phyloP scores from a whole-genome alignment of 2,113 vertebrate genomes.

The Ageneiosus marmoratus region DNA sequence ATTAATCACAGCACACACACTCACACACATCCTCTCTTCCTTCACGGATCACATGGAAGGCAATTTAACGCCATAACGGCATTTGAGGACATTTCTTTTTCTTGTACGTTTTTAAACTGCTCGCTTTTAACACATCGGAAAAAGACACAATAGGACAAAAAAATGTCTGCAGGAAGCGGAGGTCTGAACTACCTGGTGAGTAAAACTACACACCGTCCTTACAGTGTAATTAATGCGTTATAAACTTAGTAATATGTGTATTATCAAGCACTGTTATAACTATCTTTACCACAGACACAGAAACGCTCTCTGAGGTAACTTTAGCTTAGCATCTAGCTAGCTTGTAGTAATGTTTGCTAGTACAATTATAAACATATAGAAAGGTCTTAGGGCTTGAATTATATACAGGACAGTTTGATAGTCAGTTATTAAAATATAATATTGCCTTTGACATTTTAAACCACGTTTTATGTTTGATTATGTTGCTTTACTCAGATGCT shows the following conservation, averaged over 20 bases:
- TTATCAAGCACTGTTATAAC: background rate
- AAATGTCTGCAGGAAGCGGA: slow-evolving; percentile 86
- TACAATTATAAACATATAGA: background rate
- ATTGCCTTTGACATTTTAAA: too few species aligned
- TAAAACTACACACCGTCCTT: slow-evolving; percentile 29
- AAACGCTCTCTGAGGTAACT: slow-evolving; percentile 2
- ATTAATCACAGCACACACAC: background rate
- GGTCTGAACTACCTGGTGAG: slow-evolving; percentile 83
- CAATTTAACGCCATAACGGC: slow-evolving; percentile 55
- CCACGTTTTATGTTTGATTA: background rate
- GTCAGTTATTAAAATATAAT: background rate
- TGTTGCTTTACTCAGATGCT: background rate
- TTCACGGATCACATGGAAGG: slow-evolving; percentile 30
- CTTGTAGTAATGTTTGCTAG: background rate
- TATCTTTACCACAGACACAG: background rate
- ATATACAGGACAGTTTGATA: too few species aligned
- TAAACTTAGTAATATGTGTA: background rate
- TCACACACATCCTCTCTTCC: slow-evolving; percentile 40
- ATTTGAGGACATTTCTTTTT: slow-evolving; percentile 56
- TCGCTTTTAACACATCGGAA: slow-evolving; percentile 51
- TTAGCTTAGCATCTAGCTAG: slow-evolving; percentile 1
- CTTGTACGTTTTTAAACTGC: slow-evolving; percentile 11
- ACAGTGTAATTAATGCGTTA: background rate
- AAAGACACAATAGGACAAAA: slow-evolving; percentile 73
- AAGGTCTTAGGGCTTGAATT: background rate